These are phyloP conservation scores for Ochropleura plecta DNA, from an alignment of 2,888 invertebrate species.

Conservation along the genomic window DNA sequence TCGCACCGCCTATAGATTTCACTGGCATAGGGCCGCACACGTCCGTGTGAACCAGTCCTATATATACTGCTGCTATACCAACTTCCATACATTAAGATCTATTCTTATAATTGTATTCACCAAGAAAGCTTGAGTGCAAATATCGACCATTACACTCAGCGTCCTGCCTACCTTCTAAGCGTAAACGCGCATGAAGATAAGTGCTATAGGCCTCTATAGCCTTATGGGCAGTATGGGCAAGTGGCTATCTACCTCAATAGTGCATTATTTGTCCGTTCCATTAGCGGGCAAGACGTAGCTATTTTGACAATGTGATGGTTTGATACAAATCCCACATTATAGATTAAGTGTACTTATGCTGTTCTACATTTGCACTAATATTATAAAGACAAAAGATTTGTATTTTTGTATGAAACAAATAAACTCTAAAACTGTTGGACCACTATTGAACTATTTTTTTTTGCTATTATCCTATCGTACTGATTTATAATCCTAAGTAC, in stretches of 20 bases:
- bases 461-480: too few relatives aligned
- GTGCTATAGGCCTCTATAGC: constrained; percentile 48
- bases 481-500: too few relatives aligned
- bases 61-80: too few relatives aligned
- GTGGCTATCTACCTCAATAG: constrained; percentile 37
- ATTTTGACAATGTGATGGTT: constrained; percentile 68
- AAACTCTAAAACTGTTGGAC: too few relatives aligned
- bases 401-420: too few relatives aligned
- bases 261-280: constrained; percentile 74
- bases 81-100: not conserved
- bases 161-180: constrained; percentile 42
- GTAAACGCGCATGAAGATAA: constrained; percentile 55
- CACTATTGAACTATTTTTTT: too few relatives aligned
- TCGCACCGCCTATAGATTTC: too few relatives aligned
- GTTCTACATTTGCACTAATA: too few relatives aligned
- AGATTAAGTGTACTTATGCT: not conserved
- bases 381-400: too few relatives aligned
- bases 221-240: constrained; percentile 34
- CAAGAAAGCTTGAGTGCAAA: constrained; percentile 34
- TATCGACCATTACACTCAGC: constrained; percentile 39
- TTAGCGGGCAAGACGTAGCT: constrained; percentile 71
- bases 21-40: too few relatives aligned
- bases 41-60: too few relatives aligned
- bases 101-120: not conserved
- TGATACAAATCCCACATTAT: constrained; percentile 65